Conservation (phyloP, 1,140 invertebrate genomes). For the Pseudomyrmex gracilis region DNA sequence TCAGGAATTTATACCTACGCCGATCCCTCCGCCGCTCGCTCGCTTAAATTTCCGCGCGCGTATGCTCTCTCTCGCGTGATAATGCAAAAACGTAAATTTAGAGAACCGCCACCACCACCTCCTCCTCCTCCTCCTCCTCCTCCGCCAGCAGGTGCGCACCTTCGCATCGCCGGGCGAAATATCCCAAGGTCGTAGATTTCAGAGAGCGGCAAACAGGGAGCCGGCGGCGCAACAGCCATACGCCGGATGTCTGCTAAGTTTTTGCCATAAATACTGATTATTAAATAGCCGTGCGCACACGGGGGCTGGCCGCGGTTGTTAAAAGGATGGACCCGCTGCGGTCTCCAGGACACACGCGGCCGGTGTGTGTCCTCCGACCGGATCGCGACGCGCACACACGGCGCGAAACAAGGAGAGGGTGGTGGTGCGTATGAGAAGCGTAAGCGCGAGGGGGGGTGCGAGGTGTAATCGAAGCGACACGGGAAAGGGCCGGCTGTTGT, state of each 20-base stretch:
- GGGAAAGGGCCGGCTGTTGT: slow-evolving; percentile 62
- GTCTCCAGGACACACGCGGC: slow-evolving; percentile 79
- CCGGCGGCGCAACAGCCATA: background rate
- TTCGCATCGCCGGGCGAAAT: background rate
- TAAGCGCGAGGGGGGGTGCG: slow-evolving; percentile 42
- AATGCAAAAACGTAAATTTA: slow-evolving; percentile 17
- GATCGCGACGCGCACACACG: slow-evolving; percentile 53
- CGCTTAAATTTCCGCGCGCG: background rate
- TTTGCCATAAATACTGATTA: slow-evolving; percentile 84
- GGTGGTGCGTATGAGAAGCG: background rate
- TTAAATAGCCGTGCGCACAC: slow-evolving; percentile 73
- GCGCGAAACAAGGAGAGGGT: slow-evolving; percentile 42
- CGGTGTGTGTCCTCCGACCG: slow-evolving; percentile 33
- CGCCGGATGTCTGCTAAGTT: slow-evolving; percentile 76
- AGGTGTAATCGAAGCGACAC: slow-evolving; percentile 15
- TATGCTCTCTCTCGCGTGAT: background rate
- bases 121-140: no score
- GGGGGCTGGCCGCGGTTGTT: slow-evolving; percentile 60
- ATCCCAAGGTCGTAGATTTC: slow-evolving; percentile 55
- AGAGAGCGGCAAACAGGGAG: slow-evolving; percentile 4
- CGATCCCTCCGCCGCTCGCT: background rate
- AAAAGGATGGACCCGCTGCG: slow-evolving; percentile 51
- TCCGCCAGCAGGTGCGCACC: slow-evolving; percentile 52
- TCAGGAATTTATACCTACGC: background rate
- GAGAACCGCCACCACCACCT: background rate